A percentile compares a stretch with the other conserved stretches of the same genome.
These are phyloP conservation scores for Hymenopus coronatus DNA, from an alignment of 2,888 invertebrate species.

Conservation along the genomic window DNA sequence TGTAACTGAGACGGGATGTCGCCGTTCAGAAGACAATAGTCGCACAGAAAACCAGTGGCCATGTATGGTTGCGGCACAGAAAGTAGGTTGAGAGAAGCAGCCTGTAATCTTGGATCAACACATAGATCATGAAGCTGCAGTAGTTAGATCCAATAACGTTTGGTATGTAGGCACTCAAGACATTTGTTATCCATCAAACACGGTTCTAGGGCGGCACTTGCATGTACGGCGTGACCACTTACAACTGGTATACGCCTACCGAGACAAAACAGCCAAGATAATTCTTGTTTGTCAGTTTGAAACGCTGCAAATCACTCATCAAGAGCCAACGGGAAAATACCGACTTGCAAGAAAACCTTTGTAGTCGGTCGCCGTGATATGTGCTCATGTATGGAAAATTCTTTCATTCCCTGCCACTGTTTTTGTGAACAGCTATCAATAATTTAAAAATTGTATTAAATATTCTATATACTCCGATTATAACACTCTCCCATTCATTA, in stretches of 20 bases:
- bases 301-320: not conserved
- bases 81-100: not conserved
- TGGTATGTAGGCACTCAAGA: not conserved
- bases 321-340: not conserved
- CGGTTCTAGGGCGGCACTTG: not conserved
- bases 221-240: not conserved
- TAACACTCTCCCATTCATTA: no score
- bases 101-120: not conserved
- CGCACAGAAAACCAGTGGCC: no score
- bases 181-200: not conserved
- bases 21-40: not conserved
- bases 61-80: not conserved
- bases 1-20: not conserved
- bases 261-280: not conserved
- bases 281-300: not conserved
- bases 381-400: not conserved
- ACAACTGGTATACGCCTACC: not conserved
- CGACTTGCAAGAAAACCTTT: not conserved
- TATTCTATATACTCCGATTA: no score
- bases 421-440: no score
- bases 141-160: not conserved
- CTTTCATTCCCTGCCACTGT: not conserved
- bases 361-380: not conserved
- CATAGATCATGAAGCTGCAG: not conserved
- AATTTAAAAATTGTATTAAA: no score